Base-by-base conservation (phyloP, 2,888 invertebrate species). In the Amphipoea lucens region DNA sequence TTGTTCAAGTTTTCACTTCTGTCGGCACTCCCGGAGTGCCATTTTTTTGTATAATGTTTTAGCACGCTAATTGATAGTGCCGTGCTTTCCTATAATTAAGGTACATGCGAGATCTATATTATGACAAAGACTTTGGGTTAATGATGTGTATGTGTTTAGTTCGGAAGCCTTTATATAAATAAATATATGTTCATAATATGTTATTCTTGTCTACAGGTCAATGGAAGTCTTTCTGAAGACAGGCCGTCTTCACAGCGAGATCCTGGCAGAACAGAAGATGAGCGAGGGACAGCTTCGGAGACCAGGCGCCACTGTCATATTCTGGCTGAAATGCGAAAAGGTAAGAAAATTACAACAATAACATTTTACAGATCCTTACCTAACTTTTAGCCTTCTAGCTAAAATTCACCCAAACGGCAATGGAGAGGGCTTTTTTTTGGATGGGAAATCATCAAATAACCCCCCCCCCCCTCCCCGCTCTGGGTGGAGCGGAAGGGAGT, bases 281-380 rank as follows among this genome's bases (percentile, higher is more conserved):
- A 96, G 96, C 36, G 95, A 97, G 77, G 98, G 98, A 0, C 98
- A 98, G 7, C 96, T 99, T 36, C 97, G 99, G 54, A 98, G 97
- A 93, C 97, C 97, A 0, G 95, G 91, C 0, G 97, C 98, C 90
- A 98, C 98, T 2, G 95, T 98, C 84, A 97, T 99, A 75, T 96
- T 99, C 65, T 99, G 99, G 99, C 95, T 99, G 11, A 98, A 98
- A 90, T 99, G 99, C 92, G 98, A 98, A 84, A 98, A 98, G 97
- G 98, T 98, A 94, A 94, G 14, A 14, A 0, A 40, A 45, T 65
- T n/a, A 23, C 23, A 36, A 5, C 0, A 45, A 45, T 3, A 14
- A 1, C 20, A 29, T 62, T 62, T 63, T 20, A 36, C 14, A n/a
- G 57, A 20, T 54, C 23, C 7, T 57, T 54, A 29, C 29, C 29